Base-by-base conservation (phyloP, 2,797 vertebrate genomes). In the Phoebastria nigripes region DNA sequence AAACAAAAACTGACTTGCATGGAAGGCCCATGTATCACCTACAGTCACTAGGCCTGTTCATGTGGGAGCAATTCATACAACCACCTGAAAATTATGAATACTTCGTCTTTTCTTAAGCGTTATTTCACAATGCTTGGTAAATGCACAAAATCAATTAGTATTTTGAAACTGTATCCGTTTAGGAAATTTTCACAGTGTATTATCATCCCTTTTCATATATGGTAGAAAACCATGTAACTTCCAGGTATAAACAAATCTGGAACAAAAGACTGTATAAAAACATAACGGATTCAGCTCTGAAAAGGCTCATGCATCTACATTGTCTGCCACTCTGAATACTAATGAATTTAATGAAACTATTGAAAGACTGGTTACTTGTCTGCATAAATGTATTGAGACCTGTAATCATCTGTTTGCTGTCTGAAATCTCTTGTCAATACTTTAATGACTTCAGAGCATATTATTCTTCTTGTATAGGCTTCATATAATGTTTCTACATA, bases 401-500 rank as follows among this genome's bases (percentile, higher is more conserved):
- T 81, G 79, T 95, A 96, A 97, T 97, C 96, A 96, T 92, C 88
- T 93, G 92, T 96, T 95, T 94, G 89, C 93, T 95, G 96, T 91
- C 96, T 97, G 94, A 95, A 96, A 94, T 74, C 92, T 95, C 94
- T 86, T 85, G 89, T 96, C 96, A 97, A 95, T 92, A 94, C 71
- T 96, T 97, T 95, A 96, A 97, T 96, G 95, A 97, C 95, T 95
- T 91, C 94, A 89, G 71, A 97, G 92, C 92, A 94, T 92, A 91
- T 93, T 97, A 73, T 97, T 93, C 83, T 87, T 92, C 90, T 93
- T 97, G 88, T 95, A 89, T 74, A 85, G 93, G 80, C 95, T 96
- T 93, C 96, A 95, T 92, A 97, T 94, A 97, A 93, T 89, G 94
- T 94, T 92, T 96, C 96, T 97, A 96, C 94, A 92, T 96, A 97